These are phyloP conservation scores for Drosophila mayaguana DNA, from an alignment of 2,888 invertebrate genomes.

Conservation along the genomic window DNA sequence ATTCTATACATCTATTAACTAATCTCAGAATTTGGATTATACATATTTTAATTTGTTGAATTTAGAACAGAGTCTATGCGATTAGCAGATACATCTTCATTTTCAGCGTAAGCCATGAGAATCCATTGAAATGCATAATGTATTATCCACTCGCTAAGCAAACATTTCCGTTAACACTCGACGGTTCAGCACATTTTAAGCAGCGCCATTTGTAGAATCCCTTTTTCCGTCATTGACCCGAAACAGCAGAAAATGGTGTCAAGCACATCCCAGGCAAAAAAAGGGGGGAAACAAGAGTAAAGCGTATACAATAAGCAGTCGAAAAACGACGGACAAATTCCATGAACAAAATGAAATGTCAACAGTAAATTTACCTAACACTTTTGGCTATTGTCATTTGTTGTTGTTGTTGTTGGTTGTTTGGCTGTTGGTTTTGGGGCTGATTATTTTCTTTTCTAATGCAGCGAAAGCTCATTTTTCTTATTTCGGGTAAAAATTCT, in stretches of 20 bases:
- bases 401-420: constrained; percentile 33
- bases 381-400: constrained; percentile 63
- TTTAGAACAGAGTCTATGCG: background rate
- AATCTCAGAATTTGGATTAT: too few species aligned
- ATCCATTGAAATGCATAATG: constrained; percentile 3
- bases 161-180: constrained; percentile 44
- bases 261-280: constrained; percentile 33
- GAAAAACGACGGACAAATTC: constrained; percentile 69
- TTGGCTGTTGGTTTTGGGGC: constrained; percentile 55
- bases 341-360: constrained; percentile 79
- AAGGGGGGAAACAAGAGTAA: constrained; percentile 10
- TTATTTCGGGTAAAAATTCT: constrained; percentile 75
- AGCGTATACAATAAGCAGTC: constrained; percentile 16
- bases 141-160: constrained; percentile 27
- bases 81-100: background rate
- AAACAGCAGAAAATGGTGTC: constrained; percentile 42
- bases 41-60: too few species aligned
- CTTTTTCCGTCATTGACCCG: constrained; percentile 58
- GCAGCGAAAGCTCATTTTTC: constrained; percentile 79
- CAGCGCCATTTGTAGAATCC: constrained; percentile 35
- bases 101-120: background rate
- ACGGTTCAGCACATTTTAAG: constrained; percentile 31
- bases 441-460: constrained; percentile 80
- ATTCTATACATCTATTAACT: too few species aligned
- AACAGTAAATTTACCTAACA: constrained; percentile 79